These are phyloP conservation scores for Dolichallabes microphthalmus DNA, from an alignment of 2,113 vertebrate species.

Conservation along the genomic window DNA sequence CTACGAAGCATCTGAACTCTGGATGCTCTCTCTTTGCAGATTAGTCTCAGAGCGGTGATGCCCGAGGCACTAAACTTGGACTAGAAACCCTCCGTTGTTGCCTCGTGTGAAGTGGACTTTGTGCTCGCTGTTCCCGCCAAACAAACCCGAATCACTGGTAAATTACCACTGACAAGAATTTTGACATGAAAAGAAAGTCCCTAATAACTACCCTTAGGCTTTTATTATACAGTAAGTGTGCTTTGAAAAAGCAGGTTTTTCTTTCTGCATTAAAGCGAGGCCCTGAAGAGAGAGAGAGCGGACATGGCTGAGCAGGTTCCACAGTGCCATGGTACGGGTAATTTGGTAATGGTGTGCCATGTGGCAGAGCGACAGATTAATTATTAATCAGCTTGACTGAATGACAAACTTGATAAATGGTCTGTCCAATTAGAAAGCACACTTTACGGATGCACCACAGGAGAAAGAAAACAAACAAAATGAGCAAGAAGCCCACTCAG, in stretches of 20 bases:
- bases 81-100: not conserved
- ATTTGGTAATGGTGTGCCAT: slow-evolving; percentile 49
- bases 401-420: slow-evolving; percentile 47
- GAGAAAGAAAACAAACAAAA: slow-evolving; percentile 19
- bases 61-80: not conserved
- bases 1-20: not conserved
- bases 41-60: not conserved
- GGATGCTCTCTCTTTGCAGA: slow-evolving; percentile 14
- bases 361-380: slow-evolving; percentile 40
- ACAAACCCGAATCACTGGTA: not conserved
- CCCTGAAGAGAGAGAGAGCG: not conserved
- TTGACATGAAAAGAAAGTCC: not conserved
- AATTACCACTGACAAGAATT: not conserved
- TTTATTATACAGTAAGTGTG: not conserved
- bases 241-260: not conserved
- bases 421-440: slow-evolving; percentile 9
- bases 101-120: not conserved
- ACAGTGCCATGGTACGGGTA: slow-evolving; percentile 48
- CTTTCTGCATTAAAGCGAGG: not conserved
- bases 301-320: slow-evolving; percentile 13
- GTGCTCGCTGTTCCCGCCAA: not conserved
- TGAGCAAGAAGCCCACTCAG: not conserved
- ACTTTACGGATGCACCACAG: slow-evolving; percentile 9
- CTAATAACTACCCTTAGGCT: not conserved
- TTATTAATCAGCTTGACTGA: slow-evolving; percentile 50